Evolutionary conservation across 1,140 invertebrate species (phyloP), one percentile per base, ranked within the genome.

Genomic region (Drosophila mayri): DNA sequence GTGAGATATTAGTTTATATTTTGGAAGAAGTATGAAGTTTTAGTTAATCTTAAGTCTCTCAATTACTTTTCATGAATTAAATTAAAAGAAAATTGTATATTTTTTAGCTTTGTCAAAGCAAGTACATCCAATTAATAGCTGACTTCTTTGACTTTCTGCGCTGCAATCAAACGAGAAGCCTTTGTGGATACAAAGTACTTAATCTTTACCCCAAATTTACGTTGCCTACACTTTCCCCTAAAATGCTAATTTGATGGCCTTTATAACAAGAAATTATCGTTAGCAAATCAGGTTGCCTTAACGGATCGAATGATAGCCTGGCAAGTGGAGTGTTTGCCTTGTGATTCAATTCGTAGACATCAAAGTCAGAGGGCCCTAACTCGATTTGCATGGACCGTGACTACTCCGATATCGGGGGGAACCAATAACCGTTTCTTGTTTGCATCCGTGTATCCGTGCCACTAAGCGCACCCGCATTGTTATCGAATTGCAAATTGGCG

Each of bases 261-360:
- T 58, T 63, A 83, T 79, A 83, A 70, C 66, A 70, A 66, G 54
- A 65, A 84, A 88, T 88, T 88, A 88, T 81, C 85, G 76, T 78
- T 84, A 59, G 57, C 73, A 76, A 87, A 87, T 87, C 83, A 74
- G 83, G 61, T 90, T 85, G 76, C 76, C 72, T 63, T 67, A 77
- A 77, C 72, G 72, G 50, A 61, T 66, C 61, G 44, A 68, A 75
- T 81, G 76, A 80, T 65, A 76, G 79, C 62, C 52, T 41, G 64
- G 58, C 47, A 63, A 37, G 59, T 40, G 57, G 52, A 60, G 57
- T 62, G 46, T 77, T 65, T 73, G 62, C 59, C 67, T 38, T 75
- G 47, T 84, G 77, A 77, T 88, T 84, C 64, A 72, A 90, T 87
- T 87, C 46, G 28, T 6, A 28, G 71, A 77, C 65, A 90, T 90